Evolutionary conservation across 2,113 vertebrate genomes (phyloP), one percentile per base, ranked within the genome.

Genomic region (Triplophysa tibetana): DNA sequence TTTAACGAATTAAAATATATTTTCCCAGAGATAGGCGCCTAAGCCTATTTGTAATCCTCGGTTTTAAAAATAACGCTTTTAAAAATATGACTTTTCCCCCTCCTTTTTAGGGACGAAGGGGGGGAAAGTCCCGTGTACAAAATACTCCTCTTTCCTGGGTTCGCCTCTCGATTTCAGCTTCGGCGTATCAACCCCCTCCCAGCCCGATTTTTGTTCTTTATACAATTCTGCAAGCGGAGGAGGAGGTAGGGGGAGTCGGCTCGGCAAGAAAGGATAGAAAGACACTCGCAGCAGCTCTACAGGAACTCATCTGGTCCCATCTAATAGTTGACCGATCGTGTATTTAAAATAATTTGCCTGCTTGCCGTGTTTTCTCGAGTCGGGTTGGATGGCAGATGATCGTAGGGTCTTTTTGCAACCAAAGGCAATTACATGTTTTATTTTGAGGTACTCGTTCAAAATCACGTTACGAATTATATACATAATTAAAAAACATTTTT

Each of bases 91-190:
- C 92, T 92, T 93, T 93, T 91, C 92, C 92, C 93, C 92, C 92
- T 93, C 92, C 92, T 92, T 92, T 92, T 79, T 88, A 86, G 91
- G 88, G 85, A 91, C 91, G 91, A 91, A 91, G 92, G 90, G 90
- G 92, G 92, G 93, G 91, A 92, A 93, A 92, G 93, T 94, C 92
- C 91, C 88, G 91, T 90, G 89, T 93, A 90, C 73, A 85, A 91
- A 92, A 90, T 86, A 91, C 90, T 92, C 90, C 89, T 93, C 88
- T 93, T 93, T 91, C 91, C 92, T 92, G 88, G 91, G 90, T 92
- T 93, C 91, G 91, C 92, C 90, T 92, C 92, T 93, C 90, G 90
- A 91, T 92, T 92, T 93, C 91, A 92, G 92, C 89, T 90, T 91
- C 90, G 88, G 91, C 90, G 92, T 89, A 92, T 92, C 91, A 92